phyloP scores from a whole-genome alignment of 2,113 vertebrate species.

The Cryptomyrus ogoouensis region DNA sequence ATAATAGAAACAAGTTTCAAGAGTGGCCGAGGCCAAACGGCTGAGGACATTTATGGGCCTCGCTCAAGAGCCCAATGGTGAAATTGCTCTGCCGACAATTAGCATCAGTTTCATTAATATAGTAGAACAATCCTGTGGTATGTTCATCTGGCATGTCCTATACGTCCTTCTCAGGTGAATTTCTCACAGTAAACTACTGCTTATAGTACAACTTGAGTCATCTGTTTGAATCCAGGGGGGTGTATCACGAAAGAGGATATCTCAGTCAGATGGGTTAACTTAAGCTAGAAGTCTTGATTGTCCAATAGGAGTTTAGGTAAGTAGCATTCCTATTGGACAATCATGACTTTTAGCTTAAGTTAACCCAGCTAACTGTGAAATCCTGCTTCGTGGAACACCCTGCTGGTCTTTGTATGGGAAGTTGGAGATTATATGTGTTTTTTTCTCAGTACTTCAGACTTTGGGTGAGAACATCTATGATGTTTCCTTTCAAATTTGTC shows the following conservation, averaged over 20 bases:
- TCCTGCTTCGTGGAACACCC: background rate
- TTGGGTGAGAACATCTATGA: background rate
- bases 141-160: background rate
- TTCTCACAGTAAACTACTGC: background rate
- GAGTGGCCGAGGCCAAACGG: background rate
- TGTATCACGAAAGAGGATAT: background rate
- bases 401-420: background rate
- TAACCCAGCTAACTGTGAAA: background rate
- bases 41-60: background rate
- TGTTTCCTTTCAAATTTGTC: background rate
- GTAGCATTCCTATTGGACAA: background rate
- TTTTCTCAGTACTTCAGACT: background rate
- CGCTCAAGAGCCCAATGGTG: background rate
- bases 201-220: background rate
- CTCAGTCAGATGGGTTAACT: background rate
- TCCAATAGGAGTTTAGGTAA: background rate
- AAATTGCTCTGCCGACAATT: background rate
- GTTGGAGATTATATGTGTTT: background rate
- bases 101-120: background rate
- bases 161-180: background rate
- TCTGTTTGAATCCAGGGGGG: background rate
- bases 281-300: background rate
- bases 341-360: background rate
- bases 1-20: slow-evolving; percentile 27
- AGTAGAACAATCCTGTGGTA: background rate